Conservation (phyloP, 2,113 vertebrate species). For the Sinocyclocheilus anophthalmus region DNA sequence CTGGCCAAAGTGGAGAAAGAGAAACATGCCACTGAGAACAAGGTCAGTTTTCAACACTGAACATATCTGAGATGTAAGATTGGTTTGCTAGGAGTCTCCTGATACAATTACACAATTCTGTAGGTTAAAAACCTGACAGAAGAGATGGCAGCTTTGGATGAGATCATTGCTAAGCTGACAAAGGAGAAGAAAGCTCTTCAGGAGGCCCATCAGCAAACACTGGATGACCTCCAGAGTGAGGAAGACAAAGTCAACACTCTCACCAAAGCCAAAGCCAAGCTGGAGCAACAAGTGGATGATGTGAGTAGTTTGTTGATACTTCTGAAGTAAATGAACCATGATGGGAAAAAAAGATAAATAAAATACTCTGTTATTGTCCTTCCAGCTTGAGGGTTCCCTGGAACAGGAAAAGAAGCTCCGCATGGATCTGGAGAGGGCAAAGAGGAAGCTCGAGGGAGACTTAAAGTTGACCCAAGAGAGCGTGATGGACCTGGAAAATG, state of each 20-base stretch:
- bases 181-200: constrained; percentile 84
- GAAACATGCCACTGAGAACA: constrained; percentile 90
- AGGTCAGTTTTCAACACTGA: constrained; percentile 69
- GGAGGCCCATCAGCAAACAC: constrained; percentile 80
- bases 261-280: constrained; percentile 77
- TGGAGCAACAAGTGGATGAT: constrained; percentile 83
- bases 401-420: constrained; percentile 79
- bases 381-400: constrained; percentile 76
- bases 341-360: too few relatives aligned
- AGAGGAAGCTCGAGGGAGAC: constrained; percentile 76
- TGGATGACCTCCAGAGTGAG: constrained; percentile 82
- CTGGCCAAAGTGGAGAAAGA: constrained; percentile 91
- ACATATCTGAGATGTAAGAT: neutral
- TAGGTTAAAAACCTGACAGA: constrained; percentile 85
- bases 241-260: constrained; percentile 83
- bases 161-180: constrained; percentile 80
- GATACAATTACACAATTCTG: neutral
- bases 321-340: too few relatives aligned
- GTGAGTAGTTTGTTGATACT: constrained; percentile 61
- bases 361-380: too few relatives aligned
- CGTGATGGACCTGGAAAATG: constrained; percentile 79
- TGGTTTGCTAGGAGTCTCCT: neutral
- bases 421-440: constrained; percentile 77
- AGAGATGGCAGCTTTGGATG: constrained; percentile 81
- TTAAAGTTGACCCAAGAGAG: constrained; percentile 76